These are phyloP conservation scores for Liodrosophila aerea DNA, from an alignment of 2,888 invertebrate genomes.

Conservation along the genomic window DNA sequence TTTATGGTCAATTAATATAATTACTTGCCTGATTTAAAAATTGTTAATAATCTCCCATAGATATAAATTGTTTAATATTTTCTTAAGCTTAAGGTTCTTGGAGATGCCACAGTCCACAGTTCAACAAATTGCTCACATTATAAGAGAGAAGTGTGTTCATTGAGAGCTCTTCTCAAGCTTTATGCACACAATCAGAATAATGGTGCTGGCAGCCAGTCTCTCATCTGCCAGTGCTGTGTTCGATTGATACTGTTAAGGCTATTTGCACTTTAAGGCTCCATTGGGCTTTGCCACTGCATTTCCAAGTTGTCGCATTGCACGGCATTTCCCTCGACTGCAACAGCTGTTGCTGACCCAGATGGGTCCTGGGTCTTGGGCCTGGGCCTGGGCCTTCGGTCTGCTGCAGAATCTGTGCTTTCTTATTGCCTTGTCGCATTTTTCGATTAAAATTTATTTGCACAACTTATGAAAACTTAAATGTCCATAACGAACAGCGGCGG, in stretches of 20 bases:
- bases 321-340: not conserved
- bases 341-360: not conserved
- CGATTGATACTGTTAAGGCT: constrained; percentile 23
- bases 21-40: too few species aligned
- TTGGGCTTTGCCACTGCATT: constrained; percentile 17
- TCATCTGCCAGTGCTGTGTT: not conserved
- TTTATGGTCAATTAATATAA: too few species aligned
- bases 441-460: constrained; percentile 75
- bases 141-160: too few species aligned
- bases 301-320: constrained; percentile 35
- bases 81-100: too few species aligned
- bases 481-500: constrained; percentile 64
- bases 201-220: not conserved
- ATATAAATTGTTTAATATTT: too few species aligned
- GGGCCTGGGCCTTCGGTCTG: not conserved
- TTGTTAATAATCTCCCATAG: too few species aligned
- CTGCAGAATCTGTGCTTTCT: constrained; percentile 23
- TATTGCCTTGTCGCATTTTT: constrained; percentile 71
- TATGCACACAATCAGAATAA: too few species aligned
- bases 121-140: too few species aligned
- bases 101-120: too few species aligned
- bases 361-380: not conserved
- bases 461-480: constrained; percentile 76
- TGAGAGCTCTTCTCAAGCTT: too few species aligned
- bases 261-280: constrained; percentile 41